Evolutionary conservation across 1,140 invertebrate genomes (phyloP), one percentile per base, ranked within the genome.

Genomic region (Rhagoletis zephyria): DNA sequence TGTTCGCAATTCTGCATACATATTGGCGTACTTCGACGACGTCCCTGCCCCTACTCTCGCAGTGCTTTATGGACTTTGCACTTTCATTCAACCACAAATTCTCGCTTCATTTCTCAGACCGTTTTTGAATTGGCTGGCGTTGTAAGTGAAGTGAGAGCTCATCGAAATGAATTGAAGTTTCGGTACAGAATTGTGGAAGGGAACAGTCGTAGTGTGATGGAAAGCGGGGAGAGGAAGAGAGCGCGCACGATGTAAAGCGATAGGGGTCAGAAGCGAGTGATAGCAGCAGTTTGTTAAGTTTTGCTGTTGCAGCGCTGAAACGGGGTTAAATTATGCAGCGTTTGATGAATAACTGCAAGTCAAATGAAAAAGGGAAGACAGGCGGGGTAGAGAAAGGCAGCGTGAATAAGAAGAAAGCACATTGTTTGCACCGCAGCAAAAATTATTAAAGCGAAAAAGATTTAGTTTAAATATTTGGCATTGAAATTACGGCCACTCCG

Each of bases 141-240:
- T 86, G 85, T 60, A 45, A 86, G 56, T 64, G 85, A 61, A 86
- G 40, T 86, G 59, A 86, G 56, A 81, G 42, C 74, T 81, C 74
- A 81, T 56, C 74, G 74, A 81, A 81, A 81, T 81, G 74, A 81
- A 81, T 81, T 81, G 74, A 81, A 81, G 74, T 81, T 81, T n/a
- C 74, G 48, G 45, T 16, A 56, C 10, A 19, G 74, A 56, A 56
- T 14, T 81, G 45, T 51, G 1, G 74, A 81, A 5, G 67, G 1
- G 74, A 81, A 5, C 40, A 63, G 61, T 63, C 9, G 12, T 7
- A 63, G 61, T 16, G 61, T 4, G 61, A 3, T 1, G 61, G 30
- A 12, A 14, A 3, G 70, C 45, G 67, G 67, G 0, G 16, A 16
- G 10, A 12, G 3, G n/a, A n/a, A 14, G 14, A 4, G 45, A 45